These are phyloP conservation scores for Pseudorasbora parva DNA, from an alignment of 2,113 vertebrate genomes.

Conservation along the genomic window DNA sequence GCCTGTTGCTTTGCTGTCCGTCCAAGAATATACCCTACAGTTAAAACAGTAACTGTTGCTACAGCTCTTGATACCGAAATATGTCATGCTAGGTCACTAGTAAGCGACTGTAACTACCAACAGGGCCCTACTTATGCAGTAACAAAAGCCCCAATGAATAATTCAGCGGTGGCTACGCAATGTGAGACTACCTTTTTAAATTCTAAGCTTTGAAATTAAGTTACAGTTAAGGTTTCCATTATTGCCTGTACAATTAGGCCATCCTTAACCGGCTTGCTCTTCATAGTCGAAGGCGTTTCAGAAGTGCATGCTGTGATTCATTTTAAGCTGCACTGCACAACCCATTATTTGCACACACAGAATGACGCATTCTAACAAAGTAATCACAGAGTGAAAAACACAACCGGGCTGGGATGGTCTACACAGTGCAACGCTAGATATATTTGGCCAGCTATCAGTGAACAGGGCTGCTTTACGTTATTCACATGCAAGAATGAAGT, in stretches of 20 bases:
- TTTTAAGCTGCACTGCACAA: not conserved
- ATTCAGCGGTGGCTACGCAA: not conserved
- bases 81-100: slow-evolving; percentile 13
- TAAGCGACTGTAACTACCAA: slow-evolving; percentile 19
- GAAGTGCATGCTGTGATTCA: not conserved
- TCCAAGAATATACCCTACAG: no score
- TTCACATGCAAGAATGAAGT: not conserved
- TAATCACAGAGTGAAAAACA: not conserved
- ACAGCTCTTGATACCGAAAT: not conserved
- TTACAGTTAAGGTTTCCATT: not conserved
- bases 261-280: not conserved
- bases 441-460: not conserved
- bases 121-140: slow-evolving; percentile 3
- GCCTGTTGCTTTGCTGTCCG: no score
- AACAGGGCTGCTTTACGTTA: not conserved
- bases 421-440: not conserved
- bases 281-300: not conserved
- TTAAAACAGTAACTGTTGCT: slow-evolving; percentile 8
- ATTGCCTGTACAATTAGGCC: not conserved
- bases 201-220: slow-evolving; percentile 3
- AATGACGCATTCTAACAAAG: not conserved
- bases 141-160: slow-evolving; percentile 31
- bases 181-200: slow-evolving; percentile 13
- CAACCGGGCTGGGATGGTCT: not conserved
- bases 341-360: slow-evolving; percentile 1